These are phyloP conservation scores for Plebejus melissa DNA, from an alignment of 2,888 invertebrate species.

Conservation along the genomic window DNA sequence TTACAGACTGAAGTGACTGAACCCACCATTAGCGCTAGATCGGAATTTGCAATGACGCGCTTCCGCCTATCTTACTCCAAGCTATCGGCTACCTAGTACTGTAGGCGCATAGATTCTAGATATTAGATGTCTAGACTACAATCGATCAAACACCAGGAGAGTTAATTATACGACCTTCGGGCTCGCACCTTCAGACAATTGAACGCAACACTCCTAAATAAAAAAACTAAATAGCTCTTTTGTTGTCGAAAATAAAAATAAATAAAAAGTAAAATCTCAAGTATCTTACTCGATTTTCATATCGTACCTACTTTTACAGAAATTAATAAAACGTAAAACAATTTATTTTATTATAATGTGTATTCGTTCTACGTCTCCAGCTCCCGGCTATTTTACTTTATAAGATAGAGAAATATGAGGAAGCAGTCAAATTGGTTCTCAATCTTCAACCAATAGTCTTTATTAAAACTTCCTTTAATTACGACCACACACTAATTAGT, in stretches of 20 bases:
- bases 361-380: background rate
- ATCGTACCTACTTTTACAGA: background rate
- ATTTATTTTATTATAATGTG: no score
- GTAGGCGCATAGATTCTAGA: background rate
- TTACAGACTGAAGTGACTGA: background rate
- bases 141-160: background rate
- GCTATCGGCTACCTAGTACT: background rate
- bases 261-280: background rate
- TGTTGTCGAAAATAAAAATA: background rate
- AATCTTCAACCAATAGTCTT: background rate
- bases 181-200: background rate
- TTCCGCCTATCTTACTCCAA: background rate
- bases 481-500: background rate
- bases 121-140: constrained; percentile 11
- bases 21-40: background rate
- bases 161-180: constrained; percentile 16
- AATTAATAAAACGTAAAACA: background rate
- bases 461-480: constrained; percentile 24
- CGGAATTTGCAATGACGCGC: background rate
- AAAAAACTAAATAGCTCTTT: background rate
- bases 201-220: constrained; percentile 8
- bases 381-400: background rate
- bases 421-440: constrained; percentile 26
- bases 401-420: background rate
- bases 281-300: background rate